Evolutionary conservation across 1,140 invertebrate species (phyloP).

Genomic region (Aleiodes sp.): DNA sequence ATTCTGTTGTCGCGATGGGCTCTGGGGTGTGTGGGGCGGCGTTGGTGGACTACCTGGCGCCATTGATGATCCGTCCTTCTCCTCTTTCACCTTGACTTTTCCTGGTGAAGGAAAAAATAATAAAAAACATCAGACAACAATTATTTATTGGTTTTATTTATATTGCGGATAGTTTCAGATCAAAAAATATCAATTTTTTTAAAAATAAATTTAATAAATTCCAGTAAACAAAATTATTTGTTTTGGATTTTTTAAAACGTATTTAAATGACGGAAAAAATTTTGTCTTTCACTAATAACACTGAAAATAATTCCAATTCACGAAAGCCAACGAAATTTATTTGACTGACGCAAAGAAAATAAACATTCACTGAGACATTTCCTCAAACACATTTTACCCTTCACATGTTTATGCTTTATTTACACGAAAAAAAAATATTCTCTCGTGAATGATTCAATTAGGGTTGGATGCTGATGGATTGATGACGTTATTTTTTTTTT

Average conservation of each 20-base stretch:
- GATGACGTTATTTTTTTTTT: not conserved
- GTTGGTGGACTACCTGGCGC: slow-evolving; percentile 64
- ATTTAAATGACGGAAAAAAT: too few relatives aligned
- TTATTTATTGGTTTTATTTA: not conserved
- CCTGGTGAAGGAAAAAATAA: too few relatives aligned
- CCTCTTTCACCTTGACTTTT: slow-evolving; percentile 59
- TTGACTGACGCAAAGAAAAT: not conserved
- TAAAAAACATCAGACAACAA: slow-evolving; percentile 1
- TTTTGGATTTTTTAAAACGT: too few relatives aligned
- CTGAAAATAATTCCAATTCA: too few relatives aligned
- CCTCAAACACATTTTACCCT: not conserved
- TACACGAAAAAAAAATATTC: not conserved
- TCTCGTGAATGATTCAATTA: slow-evolving; percentile 1
- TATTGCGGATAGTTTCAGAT: not conserved
- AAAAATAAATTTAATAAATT: too few relatives aligned
- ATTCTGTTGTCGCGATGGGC: slow-evolving; percentile 56
- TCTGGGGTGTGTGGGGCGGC: slow-evolving; percentile 63
- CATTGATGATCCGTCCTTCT: slow-evolving; percentile 61
- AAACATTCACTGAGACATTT: not conserved
- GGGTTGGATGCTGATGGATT: not conserved
- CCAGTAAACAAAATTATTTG: too few relatives aligned
- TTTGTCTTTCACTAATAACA: too few relatives aligned
- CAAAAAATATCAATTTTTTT: not conserved
- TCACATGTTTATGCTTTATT: not conserved
- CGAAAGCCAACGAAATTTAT: not conserved